A percentile compares a stretch with the other conserved stretches of the same genome.
Evolutionary conservation across 2,797 vertebrate species (phyloP).

Genomic region (Chaetodon trifasciatus): DNA sequence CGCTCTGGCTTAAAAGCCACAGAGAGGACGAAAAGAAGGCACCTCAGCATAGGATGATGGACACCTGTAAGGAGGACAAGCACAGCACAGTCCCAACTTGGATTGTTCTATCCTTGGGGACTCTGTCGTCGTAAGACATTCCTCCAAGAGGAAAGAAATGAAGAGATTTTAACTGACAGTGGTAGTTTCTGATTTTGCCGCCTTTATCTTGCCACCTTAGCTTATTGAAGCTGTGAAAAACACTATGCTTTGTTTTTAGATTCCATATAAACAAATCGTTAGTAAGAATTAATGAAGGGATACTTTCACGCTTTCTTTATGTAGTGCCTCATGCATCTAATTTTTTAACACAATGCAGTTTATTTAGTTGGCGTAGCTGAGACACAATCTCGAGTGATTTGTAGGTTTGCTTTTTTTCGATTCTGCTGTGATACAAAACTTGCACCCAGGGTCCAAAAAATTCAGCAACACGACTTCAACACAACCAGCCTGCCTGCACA

Average conservation of each 20-base stretch:
- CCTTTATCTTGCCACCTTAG: slow-evolving; percentile 21
- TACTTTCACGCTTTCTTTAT: slow-evolving; percentile 43
- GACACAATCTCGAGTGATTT: slow-evolving; percentile 27
- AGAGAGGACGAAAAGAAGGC: slow-evolving; percentile 48
- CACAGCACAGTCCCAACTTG: slow-evolving; percentile 56
- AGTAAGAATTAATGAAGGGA: slow-evolving; percentile 59
- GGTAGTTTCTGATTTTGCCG: slow-evolving; percentile 43
- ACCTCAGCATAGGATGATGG: slow-evolving; percentile 34
- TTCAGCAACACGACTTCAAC: slow-evolving; percentile 7
- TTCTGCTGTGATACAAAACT: slow-evolving; percentile 17
- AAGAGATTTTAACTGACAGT: slow-evolving; percentile 48
- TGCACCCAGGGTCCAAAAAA: slow-evolving; percentile 41
- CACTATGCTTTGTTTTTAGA: slow-evolving; percentile 49
- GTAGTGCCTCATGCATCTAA: slow-evolving; percentile 50
- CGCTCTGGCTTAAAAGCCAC: slow-evolving; percentile 32
- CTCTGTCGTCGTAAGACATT: slow-evolving; percentile 52
- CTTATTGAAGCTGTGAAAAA: slow-evolving; percentile 50
- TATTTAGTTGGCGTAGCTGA: slow-evolving; percentile 25
- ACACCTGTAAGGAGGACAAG: slow-evolving; percentile 50
- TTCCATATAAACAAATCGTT: slow-evolving; percentile 37
- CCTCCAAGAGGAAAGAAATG: slow-evolving; percentile 61
- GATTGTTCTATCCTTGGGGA: slow-evolving; percentile 39
- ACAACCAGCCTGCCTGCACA: slow-evolving; percentile 15
- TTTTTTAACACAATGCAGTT: slow-evolving; percentile 33
- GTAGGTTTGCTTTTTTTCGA: slow-evolving; percentile 20